These are phyloP conservation scores for Calliscelio sp. DNA, from an alignment of 2,888 invertebrate genomes.

Conservation along the genomic window DNA sequence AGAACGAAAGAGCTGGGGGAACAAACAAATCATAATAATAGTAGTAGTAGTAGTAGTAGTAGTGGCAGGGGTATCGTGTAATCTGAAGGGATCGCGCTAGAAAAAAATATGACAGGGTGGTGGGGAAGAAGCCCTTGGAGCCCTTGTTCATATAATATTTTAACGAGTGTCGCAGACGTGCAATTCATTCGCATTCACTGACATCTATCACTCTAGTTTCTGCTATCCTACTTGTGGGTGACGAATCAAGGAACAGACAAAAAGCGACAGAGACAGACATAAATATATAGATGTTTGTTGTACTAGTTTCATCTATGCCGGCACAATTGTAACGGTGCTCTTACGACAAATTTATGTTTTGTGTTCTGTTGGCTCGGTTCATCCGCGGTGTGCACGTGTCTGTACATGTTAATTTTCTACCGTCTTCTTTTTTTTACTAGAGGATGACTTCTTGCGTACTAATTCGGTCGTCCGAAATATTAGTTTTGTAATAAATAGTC, in stretches of 20 bases:
- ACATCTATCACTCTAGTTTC: conserved; percentile 79
- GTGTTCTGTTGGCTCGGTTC: too few relatives aligned
- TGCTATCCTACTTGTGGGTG: conserved; percentile 54
- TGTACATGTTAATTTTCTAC: too few relatives aligned
- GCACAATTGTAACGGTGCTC: too few relatives aligned
- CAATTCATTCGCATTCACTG: conserved; percentile 78
- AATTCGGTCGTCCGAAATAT: not conserved
- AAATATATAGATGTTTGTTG: conserved; percentile 22
- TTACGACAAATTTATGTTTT: too few relatives aligned
- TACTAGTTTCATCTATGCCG: conserved; percentile 57
- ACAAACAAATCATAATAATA: too few relatives aligned
- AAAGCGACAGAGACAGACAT: conserved; percentile 58
- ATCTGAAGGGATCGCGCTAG: too few relatives aligned
- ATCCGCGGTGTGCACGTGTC: too few relatives aligned
- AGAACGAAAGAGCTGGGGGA: too few relatives aligned
- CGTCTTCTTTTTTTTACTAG: too few relatives aligned
- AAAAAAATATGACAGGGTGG: not conserved
- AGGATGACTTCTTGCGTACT: conserved; percentile 6
- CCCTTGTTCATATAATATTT: conserved; percentile 73
- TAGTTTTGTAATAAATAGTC: conserved; percentile 42
- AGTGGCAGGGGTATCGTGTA: too few relatives aligned
- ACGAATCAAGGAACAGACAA: conserved; percentile 59
- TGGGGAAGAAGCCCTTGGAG: conserved; percentile 54
- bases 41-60: too few relatives aligned
- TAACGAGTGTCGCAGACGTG: conserved; percentile 70